Conservation (phyloP, 2,113 vertebrate genomes). For the Serinus canaria region DNA sequence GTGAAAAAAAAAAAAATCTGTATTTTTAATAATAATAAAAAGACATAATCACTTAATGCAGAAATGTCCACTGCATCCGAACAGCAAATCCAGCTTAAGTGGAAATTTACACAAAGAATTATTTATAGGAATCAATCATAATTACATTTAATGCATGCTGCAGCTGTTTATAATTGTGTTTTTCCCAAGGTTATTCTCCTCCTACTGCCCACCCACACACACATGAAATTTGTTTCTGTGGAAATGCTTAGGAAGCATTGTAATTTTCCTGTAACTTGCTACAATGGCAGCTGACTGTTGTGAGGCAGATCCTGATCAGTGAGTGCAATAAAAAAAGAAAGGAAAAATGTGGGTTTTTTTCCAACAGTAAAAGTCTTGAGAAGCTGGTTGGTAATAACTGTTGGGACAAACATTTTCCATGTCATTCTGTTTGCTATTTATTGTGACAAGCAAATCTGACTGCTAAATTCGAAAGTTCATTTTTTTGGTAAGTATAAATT, state of each 20-base stretch:
- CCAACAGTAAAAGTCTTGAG: background rate
- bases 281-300: constrained; percentile 43
- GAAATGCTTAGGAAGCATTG: constrained; percentile 68
- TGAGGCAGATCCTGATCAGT: constrained; percentile 28
- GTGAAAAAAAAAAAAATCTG: constrained; percentile 25
- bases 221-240: constrained; percentile 68
- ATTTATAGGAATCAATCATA: constrained; percentile 93
- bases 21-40: constrained; percentile 77
- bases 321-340: background rate
- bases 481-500: background rate
- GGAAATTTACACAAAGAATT: constrained; percentile 88
- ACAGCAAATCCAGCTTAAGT: constrained; percentile 84
- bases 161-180: constrained; percentile 88
- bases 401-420: background rate
- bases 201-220: constrained; percentile 50
- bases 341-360: background rate
- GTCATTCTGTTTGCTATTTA: background rate
- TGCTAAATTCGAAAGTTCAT: background rate
- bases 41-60: constrained; percentile 83
- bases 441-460: background rate
- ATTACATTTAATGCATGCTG: constrained; percentile 87
- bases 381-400: background rate
- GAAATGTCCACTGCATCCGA: constrained; percentile 76
- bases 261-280: constrained; percentile 66
- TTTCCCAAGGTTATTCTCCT: constrained; percentile 71